Evolutionary conservation across 2,113 vertebrate genomes (phyloP).

Genomic region (Pachycephala philippinensis): DNA sequence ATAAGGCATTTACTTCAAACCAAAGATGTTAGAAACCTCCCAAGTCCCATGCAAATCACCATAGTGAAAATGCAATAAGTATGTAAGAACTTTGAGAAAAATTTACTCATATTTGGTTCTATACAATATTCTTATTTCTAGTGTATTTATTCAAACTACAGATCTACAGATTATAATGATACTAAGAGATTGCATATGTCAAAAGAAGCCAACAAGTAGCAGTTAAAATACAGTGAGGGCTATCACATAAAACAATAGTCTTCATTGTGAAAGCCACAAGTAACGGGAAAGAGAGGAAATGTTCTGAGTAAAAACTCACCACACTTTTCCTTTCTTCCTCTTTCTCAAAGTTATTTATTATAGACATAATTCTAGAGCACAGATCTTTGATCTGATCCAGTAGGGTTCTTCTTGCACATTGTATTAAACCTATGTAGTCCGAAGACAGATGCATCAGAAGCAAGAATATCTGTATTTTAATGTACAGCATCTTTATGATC

Average conservation of each 20-base stretch:
- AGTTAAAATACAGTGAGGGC: neutral
- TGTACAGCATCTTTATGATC: neutral
- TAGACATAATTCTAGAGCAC: neutral
- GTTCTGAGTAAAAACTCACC: neutral
- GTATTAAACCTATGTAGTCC: neutral
- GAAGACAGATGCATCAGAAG: neutral
- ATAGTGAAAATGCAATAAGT: neutral
- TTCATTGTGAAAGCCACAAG: neutral
- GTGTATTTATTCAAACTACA: neutral
- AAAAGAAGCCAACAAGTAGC: neutral
- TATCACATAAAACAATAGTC: neutral
- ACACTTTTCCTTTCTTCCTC: neutral
- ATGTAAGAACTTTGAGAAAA: neutral
- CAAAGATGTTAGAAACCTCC: neutral
- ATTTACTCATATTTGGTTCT: neutral
- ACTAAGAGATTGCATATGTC: neutral
- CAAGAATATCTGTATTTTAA: neutral
- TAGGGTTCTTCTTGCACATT: neutral
- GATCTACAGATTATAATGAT: neutral
- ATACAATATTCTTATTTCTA: neutral
- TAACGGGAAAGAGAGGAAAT: neutral
- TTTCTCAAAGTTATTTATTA: neutral
- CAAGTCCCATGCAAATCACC: neutral
- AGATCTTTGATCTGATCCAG: neutral
- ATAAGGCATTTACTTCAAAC: neutral